Conservation (phyloP, 2,888 invertebrate genomes). For the Pyrrhosoma nymphula region DNA sequence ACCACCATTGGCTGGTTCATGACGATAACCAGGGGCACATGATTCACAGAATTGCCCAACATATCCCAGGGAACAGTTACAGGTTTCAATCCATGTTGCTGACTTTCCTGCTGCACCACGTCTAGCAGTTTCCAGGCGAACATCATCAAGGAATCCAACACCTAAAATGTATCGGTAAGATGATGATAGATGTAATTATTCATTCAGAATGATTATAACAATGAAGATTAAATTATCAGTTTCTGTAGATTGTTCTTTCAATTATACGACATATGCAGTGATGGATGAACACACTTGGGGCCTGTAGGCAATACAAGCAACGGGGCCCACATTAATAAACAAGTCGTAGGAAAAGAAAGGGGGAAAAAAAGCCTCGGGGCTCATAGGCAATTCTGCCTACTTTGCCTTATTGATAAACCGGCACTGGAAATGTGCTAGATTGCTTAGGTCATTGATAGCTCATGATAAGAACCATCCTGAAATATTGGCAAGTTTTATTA, state of each 20-base stretch:
- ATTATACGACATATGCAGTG: no score
- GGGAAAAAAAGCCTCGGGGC: no score
- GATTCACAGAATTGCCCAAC: slow-evolving; percentile 98
- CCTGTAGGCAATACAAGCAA: no score
- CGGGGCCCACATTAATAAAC: no score
- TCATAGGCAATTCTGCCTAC: no score
- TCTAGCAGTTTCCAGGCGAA: slow-evolving; percentile 93
- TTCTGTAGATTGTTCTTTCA: no score
- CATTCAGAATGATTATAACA: not conserved
- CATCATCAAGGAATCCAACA: slow-evolving; percentile 92
- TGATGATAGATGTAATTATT: not conserved
- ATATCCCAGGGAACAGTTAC: slow-evolving; percentile 92
- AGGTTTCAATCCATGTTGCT: slow-evolving; percentile 96
- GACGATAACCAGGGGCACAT: slow-evolving; percentile 96
- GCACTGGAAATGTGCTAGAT: no score
- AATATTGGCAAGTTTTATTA: not conserved
- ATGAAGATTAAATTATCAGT: not conserved
- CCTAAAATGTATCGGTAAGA: slow-evolving; percentile 77
- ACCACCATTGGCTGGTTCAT: slow-evolving; percentile 94
- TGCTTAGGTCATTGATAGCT: not conserved
- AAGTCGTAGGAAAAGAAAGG: no score
- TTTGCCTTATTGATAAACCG: no score
- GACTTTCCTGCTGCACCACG: slow-evolving; percentile 88
- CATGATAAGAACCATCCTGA: not conserved
- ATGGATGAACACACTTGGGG: no score